These are phyloP conservation scores for Rhineura floridana DNA, from an alignment of 2,113 vertebrate species.

Conservation along the genomic window DNA sequence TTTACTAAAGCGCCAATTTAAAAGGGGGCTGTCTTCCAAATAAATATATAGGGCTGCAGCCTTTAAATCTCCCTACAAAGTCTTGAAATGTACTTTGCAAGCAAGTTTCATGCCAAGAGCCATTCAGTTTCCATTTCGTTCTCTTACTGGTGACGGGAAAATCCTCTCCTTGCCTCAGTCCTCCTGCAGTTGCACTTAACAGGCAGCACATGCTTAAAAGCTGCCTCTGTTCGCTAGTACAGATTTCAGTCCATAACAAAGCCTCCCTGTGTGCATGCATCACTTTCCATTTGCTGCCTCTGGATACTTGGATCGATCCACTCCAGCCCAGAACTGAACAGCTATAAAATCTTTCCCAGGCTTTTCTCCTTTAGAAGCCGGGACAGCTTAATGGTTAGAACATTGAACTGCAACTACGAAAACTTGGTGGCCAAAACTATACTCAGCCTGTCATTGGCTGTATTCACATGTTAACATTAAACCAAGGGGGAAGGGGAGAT, in stretches of 20 bases:
- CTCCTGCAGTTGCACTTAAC: not conserved
- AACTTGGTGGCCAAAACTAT: not conserved
- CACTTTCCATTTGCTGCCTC: not conserved
- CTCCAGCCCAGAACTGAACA: accelerated
- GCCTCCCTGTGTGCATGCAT: accelerated
- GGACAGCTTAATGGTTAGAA: not conserved
- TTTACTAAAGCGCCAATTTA: not conserved
- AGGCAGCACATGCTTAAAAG: not conserved
- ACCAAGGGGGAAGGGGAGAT: not conserved
- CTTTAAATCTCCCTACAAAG: not conserved
- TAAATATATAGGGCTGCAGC: not conserved
- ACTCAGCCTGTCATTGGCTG: not conserved
- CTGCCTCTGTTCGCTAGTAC: not conserved
- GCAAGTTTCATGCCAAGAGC: not conserved
- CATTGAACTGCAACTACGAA: not conserved
- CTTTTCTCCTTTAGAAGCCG: not conserved
- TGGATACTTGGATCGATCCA: accelerated
- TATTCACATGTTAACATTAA: not conserved
- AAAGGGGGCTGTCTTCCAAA: not conserved
- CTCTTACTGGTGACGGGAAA: not conserved
- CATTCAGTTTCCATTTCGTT: not conserved
- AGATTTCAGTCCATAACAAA: not conserved
- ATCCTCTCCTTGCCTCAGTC: not conserved
- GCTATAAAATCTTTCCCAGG: not conserved
- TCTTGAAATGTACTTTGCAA: not conserved